Conservation (phyloP, 1,140 invertebrate genomes). For the Ptiloglossa arizonensis region DNA sequence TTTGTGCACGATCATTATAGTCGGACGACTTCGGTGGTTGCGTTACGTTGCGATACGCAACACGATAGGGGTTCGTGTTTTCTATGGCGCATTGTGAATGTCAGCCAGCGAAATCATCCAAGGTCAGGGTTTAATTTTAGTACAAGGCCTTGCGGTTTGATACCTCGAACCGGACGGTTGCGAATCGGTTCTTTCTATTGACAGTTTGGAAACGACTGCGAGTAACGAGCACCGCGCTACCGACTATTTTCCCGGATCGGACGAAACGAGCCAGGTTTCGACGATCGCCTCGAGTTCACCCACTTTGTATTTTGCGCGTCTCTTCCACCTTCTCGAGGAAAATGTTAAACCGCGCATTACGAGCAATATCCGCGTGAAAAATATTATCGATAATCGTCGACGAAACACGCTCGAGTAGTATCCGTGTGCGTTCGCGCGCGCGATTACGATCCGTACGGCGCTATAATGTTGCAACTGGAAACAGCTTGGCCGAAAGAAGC, state of each 20-base stretch:
- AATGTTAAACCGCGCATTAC: too few species aligned
- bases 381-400: neutral
- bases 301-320: too few species aligned
- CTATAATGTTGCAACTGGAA: neutral
- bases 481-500: neutral
- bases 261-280: too few species aligned
- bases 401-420: neutral
- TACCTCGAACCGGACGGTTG: neutral
- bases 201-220: too few species aligned
- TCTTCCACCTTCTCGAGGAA: too few species aligned
- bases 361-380: neutral
- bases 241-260: too few species aligned
- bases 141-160: slow-evolving; percentile 7
- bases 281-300: too few species aligned
- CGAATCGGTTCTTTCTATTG: neutral
- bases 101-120: neutral
- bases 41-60: neutral
- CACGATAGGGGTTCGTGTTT: slow-evolving; percentile 7
- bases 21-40: neutral
- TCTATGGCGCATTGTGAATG: slow-evolving; percentile 9
- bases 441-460: neutral
- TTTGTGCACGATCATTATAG: neutral
- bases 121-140: slow-evolving; percentile 26
- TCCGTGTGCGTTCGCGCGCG: neutral
- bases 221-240: too few species aligned